A percentile compares a stretch with the other conserved stretches of the same genome.
Evolutionary conservation across 1,140 invertebrate genomes (phyloP).

Genomic region (Drosophila subobscura): DNA sequence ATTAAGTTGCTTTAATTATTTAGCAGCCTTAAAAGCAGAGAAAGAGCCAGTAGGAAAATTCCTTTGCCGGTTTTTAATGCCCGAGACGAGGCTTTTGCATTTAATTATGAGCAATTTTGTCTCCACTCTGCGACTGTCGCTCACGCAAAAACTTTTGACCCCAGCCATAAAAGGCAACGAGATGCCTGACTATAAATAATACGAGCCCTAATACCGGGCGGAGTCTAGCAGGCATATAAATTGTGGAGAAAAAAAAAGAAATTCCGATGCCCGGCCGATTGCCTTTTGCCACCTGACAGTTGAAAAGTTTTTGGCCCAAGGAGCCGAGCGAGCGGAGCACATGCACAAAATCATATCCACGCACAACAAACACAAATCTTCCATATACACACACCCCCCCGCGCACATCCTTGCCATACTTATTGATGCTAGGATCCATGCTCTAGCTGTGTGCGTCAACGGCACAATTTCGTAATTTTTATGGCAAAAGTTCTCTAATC

Average conservation of each 20-base stretch:
- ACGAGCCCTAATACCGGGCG: conserved; percentile 20
- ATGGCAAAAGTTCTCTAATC: conserved; percentile 82
- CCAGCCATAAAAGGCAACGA: conserved; percentile 13
- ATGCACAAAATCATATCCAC: conserved; percentile 78
- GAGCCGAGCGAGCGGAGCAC: conserved; percentile 29
- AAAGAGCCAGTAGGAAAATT: conserved; percentile 26
- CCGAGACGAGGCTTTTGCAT: conserved; percentile 65
- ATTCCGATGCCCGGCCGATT: conserved; percentile 69
- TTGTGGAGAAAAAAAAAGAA: conserved; percentile 63
- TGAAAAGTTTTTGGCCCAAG: conserved; percentile 58
- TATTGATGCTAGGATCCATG: neutral
- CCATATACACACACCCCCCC: conserved; percentile 23
- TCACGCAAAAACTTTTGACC: conserved; percentile 37
- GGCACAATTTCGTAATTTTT: conserved; percentile 82
- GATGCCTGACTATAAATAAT: conserved; percentile 44
- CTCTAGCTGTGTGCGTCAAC: conserved; percentile 66
- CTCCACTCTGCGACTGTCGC: conserved; percentile 11
- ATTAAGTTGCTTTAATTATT: conserved; percentile 79
- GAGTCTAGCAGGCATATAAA: conserved; percentile 47
- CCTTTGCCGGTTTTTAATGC: conserved; percentile 63
- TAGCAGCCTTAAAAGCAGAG: conserved; percentile 75
- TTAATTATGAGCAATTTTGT: conserved; percentile 71
- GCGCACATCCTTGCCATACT: conserved; percentile 21
- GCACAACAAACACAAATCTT: conserved; percentile 81
- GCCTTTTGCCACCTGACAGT: conserved; percentile 79